Evolutionary conservation across 53 echinoderm and acorn worm species (phyloP).

Genomic region (Pentamera pediparva): DNA sequence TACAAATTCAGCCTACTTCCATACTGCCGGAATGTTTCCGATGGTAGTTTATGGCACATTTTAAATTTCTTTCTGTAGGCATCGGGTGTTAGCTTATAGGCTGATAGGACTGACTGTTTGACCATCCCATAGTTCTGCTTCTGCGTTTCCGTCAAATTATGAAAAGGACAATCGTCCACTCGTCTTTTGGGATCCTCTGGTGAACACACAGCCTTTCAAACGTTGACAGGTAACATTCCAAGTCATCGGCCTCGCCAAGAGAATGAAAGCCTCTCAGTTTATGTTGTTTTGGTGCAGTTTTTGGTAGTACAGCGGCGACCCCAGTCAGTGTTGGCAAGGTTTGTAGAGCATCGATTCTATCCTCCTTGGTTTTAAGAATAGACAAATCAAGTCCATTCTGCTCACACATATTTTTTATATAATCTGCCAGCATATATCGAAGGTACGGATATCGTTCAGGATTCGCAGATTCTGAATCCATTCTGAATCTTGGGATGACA

Average conservation of each 20-base stretch:
- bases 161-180: slow-evolving; percentile 42
- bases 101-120: slow-evolving; percentile 31
- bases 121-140: slow-evolving; percentile 28
- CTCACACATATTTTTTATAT: too few relatives aligned
- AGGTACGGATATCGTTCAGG: too few relatives aligned
- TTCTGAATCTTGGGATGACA: too few relatives aligned
- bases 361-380: too few relatives aligned
- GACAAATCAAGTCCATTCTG: too few relatives aligned
- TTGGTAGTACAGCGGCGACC: too few relatives aligned
- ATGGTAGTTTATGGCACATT: slow-evolving; percentile 17
- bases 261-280: too few relatives aligned
- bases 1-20: slow-evolving; percentile 27
- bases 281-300: too few relatives aligned
- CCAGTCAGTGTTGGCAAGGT: too few relatives aligned
- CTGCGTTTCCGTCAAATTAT: slow-evolving; percentile 29
- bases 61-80: slow-evolving; percentile 46
- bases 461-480: too few relatives aligned
- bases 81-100: slow-evolving; percentile 51
- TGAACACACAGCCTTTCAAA: slow-evolving; percentile 39
- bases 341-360: too few relatives aligned
- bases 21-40: slow-evolving; percentile 46
- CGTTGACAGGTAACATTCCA: slow-evolving; percentile 44
- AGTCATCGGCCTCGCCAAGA: slow-evolving; percentile 43
- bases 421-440: too few relatives aligned
- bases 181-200: slow-evolving; percentile 6